Evolutionary conservation across 1,140 invertebrate genomes (phyloP), one percentile per base, ranked within the genome.

Genomic region (Ephestia elutella): DNA sequence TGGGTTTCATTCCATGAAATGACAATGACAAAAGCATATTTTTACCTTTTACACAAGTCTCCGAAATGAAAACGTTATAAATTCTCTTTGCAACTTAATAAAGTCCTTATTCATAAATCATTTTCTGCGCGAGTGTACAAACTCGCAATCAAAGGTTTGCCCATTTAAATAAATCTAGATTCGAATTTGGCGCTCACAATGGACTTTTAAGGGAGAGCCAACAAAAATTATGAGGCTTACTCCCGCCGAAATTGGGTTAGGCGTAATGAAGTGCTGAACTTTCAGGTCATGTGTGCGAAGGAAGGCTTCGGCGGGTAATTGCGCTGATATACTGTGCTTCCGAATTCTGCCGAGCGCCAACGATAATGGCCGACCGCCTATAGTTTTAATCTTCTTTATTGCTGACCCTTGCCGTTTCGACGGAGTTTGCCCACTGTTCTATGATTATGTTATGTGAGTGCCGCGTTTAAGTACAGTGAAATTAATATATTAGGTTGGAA

Each of bases 81-180:
- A 32, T 32, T 11, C 7, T 32, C 11, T 32, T 9, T 9, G 9
- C 4, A 32, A 25, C 11, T 32, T 32, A 32, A 32, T 32, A 32
- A 32, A 32, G 8, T 32, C 30, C 8, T 7, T 25, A 25, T 25
- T 10, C 30, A 11, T 32, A 32, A 32, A 32, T 32, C 30, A 32
- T 32, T 32, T 11, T 11, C 5, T 2, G 38, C 38, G 38, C 38
- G 15, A 44, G 13, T 44, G 38, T 44, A 44, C 38, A 5, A 19
- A n/a, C 21, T 68, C 68, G 79, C 80, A 85, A 82, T 85, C 80
- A 83, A 80, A 83, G 79, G 75, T 72, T 68, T 66, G 68, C 58
- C 75, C 70, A 79, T 86, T 83, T 83, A 80, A 82, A 82, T 82
- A 85, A 78, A 78, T 85, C 75, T 78, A 74, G 75, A 75, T 73